Conservation (phyloP, 2,888 invertebrate species). For the Spisula solida region DNA sequence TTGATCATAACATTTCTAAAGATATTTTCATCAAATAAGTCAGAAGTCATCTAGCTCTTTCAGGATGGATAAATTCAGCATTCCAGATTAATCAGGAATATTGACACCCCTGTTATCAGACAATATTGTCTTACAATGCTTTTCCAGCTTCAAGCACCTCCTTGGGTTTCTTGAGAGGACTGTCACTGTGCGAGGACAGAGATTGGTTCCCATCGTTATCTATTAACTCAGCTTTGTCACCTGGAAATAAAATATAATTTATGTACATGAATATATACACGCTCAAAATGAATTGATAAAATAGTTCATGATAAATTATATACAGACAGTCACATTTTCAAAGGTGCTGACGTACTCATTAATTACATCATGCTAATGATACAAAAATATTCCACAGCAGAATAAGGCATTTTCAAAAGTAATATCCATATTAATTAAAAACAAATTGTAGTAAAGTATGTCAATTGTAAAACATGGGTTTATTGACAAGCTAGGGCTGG, state of each 20-base stretch:
- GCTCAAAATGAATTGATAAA: not conserved
- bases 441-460: too few species aligned
- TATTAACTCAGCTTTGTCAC: conserved; percentile 76
- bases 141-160: conserved; percentile 70
- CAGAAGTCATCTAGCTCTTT: too few species aligned
- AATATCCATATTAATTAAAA: not conserved
- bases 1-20: too few species aligned
- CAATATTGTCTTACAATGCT: conserved; percentile 67
- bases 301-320: accelerated
- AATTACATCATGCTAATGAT: not conserved
- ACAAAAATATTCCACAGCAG: not conserved
- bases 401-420: not conserved
- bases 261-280: not conserved
- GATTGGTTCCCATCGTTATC: conserved; percentile 59
- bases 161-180: conserved; percentile 69
- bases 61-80: too few species aligned
- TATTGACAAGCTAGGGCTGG: not conserved
- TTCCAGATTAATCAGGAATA: too few species aligned
- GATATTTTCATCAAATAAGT: too few species aligned
- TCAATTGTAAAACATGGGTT: too few species aligned
- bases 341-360: too few species aligned
- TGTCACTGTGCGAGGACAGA: conserved; percentile 61
- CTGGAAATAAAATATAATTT: conserved; percentile 54
- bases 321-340: too few species aligned
- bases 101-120: too few species aligned